phyloP scores from a whole-genome alignment of 1,140 invertebrate genomes.

The Caenorhabditis brenneri region DNA sequence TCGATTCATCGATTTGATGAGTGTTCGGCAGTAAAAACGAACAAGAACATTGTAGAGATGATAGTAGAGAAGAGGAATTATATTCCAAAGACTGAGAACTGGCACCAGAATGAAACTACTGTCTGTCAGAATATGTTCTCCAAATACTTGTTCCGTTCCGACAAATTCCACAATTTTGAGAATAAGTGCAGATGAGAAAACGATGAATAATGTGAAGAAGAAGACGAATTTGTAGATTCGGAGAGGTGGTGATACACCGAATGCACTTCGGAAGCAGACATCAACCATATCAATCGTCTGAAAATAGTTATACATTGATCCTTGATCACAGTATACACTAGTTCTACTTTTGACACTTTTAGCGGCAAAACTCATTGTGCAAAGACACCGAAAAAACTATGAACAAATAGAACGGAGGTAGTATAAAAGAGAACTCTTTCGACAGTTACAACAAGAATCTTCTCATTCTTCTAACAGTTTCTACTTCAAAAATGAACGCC shows the following conservation, averaged over 20 bases:
- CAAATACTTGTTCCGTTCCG: constrained; percentile 37
- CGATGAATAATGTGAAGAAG: constrained; percentile 50
- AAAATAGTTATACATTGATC: constrained; percentile 16
- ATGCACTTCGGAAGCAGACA: constrained; percentile 57
- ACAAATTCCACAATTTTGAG: constrained; percentile 57
- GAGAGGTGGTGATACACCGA: constrained; percentile 58
- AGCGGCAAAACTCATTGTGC: neutral
- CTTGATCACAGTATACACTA: neutral
- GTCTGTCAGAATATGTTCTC: constrained; percentile 54
- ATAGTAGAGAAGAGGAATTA: constrained; percentile 65
- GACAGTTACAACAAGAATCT: neutral
- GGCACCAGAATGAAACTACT: constrained; percentile 62
- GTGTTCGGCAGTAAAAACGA: constrained; percentile 60
- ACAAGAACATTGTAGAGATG: constrained; percentile 63
- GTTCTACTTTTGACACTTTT: constrained; percentile 25
- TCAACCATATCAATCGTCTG: constrained; percentile 45
- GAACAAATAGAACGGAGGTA: neutral
- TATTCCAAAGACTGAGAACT: constrained; percentile 62
- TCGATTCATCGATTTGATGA: constrained; percentile 59
- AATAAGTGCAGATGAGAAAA: constrained; percentile 55
- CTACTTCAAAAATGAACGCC: neutral
- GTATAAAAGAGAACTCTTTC: neutral
- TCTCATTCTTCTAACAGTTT: constrained; percentile 22
- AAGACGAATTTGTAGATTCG: constrained; percentile 54
- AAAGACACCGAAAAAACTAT: constrained; percentile 8